Evolutionary conservation across 2,888 invertebrate genomes (phyloP).

Genomic region (Suillia variegata): DNA sequence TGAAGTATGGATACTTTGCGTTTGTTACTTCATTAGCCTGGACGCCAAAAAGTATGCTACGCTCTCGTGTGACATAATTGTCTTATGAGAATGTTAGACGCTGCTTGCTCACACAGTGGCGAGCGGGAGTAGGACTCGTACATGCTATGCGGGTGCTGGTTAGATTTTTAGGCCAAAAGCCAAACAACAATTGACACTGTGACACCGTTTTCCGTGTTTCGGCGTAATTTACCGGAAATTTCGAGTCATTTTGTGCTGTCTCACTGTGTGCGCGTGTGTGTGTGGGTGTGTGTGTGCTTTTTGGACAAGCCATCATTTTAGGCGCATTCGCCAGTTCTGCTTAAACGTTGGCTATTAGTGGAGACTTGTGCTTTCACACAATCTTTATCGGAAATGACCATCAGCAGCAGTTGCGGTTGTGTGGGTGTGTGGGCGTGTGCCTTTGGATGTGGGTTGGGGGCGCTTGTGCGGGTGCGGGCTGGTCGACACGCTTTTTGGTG

Average conservation of each 20-base stretch:
- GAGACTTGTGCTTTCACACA: background rate
- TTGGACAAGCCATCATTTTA: background rate
- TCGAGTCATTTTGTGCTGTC: background rate
- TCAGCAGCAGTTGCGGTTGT: no score
- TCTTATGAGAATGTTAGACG: background rate
- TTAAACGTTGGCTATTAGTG: background rate
- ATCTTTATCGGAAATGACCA: constrained; percentile 1
- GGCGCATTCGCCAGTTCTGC: background rate
- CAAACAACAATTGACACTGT: constrained; percentile 3
- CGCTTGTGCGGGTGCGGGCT: no score
- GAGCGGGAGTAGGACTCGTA: no score
- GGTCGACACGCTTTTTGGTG: background rate
- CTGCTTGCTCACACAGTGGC: background rate
- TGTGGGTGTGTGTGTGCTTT: background rate
- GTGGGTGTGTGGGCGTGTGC: no score
- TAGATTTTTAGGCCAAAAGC: constrained; percentile 2
- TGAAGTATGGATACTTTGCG: background rate
- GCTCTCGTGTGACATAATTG: background rate
- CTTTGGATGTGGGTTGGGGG: no score
- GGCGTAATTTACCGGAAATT: background rate
- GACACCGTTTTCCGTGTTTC: background rate
- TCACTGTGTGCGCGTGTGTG: background rate
- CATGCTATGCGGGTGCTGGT: no score
- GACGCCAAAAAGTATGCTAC: background rate
- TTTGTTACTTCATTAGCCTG: background rate